Evolutionary conservation across 37 sponge, comb jelly and placozoan genomes (phyloP).

Genomic region (Oopsacas minuta): DNA sequence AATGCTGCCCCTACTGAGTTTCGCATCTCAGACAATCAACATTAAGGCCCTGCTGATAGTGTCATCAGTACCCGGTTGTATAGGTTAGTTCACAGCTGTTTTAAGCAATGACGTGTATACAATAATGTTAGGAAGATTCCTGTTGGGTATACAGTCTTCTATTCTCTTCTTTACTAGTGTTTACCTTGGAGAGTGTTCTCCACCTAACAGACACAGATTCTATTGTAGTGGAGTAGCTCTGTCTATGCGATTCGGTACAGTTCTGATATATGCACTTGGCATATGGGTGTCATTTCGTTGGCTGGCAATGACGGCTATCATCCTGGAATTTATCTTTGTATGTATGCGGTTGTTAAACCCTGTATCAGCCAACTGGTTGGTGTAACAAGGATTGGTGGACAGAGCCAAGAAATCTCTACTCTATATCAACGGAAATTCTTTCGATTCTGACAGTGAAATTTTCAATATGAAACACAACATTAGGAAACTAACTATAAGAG

Average conservation of each 20-base stretch:
- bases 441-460: no score
- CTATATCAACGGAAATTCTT: no score
- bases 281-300: slow-evolving; percentile 4
- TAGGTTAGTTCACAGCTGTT: not conserved
- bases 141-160: not conserved
- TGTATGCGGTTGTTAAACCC: not conserved
- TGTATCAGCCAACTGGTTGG: no score
- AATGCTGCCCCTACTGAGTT: not conserved
- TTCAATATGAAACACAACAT: no score
- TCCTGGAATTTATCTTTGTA: not conserved
- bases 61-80: not conserved
- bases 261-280: not conserved
- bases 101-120: not conserved
- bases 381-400: no score
- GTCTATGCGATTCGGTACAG: not conserved
- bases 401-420: no score
- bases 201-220: not conserved
- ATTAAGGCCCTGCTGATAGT: not conserved
- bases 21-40: not conserved
- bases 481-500: no score
- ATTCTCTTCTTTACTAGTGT: not conserved
- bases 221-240: not conserved
- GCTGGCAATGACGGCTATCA: not conserved
- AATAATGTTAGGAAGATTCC: not conserved
- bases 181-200: not conserved